These are phyloP conservation scores for Gadus macrocephalus DNA, from an alignment of 2,113 vertebrate species.

Conservation along the genomic window DNA sequence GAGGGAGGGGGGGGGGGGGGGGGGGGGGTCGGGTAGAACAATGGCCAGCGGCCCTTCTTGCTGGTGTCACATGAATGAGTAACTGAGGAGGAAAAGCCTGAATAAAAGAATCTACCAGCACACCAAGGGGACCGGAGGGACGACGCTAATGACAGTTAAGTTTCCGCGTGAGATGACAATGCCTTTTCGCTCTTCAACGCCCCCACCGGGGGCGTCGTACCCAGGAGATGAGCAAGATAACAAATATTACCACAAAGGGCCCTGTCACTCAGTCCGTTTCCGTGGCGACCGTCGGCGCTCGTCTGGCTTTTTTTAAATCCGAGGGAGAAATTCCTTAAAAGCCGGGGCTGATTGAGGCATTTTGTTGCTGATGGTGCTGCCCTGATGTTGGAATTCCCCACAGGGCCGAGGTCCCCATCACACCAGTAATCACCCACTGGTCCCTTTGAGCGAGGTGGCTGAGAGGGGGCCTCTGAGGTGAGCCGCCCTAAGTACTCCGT, in stretches of 20 bases:
- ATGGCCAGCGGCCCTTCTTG: too few species aligned
- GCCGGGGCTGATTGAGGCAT: conserved; percentile 58
- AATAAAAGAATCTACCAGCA: too few species aligned
- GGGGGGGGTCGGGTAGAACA: too few species aligned
- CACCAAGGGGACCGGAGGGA: conserved; percentile 31
- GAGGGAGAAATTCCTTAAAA: conserved; percentile 27
- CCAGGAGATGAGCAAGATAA: conserved; percentile 23
- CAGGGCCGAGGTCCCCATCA: conserved; percentile 54
- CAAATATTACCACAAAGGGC: conserved; percentile 58
- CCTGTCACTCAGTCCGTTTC: conserved; percentile 55
- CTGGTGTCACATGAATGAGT: too few species aligned
- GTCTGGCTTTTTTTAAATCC: conserved; percentile 36
- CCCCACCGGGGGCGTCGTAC: conserved; percentile 38
- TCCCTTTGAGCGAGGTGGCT: conserved; percentile 10
- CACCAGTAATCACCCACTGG: conserved; percentile 42
- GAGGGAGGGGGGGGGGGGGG: too few species aligned
- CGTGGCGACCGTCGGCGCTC: conserved; percentile 38
- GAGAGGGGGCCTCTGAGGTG: not conserved
- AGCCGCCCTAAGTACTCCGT: not conserved
- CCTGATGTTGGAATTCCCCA: conserved; percentile 55
- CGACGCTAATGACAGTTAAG: conserved; percentile 48
- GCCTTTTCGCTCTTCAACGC: conserved; percentile 44
- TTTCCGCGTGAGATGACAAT: conserved; percentile 58
- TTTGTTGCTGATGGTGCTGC: conserved; percentile 50
- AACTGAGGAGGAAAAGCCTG: too few species aligned